Conservation (phyloP, 2,113 vertebrate genomes). For the Catagonus wagneri region DNA sequence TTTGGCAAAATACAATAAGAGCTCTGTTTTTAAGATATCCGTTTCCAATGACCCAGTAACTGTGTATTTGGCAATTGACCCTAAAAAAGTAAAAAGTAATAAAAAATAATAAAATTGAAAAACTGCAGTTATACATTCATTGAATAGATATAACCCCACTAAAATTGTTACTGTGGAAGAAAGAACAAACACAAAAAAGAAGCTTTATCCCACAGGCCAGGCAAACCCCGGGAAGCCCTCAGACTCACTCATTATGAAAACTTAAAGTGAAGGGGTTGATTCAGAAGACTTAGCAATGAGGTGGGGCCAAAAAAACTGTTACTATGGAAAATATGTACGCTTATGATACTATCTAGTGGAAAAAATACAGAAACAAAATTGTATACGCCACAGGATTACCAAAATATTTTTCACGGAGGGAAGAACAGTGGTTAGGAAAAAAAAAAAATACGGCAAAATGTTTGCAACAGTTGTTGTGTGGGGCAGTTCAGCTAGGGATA, state of each 20-base stretch:
- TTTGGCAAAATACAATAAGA: not conserved
- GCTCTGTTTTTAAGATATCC: not conserved
- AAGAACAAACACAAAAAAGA: not conserved
- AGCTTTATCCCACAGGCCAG: not conserved
- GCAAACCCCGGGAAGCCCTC: not conserved
- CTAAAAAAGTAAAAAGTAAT: not conserved
- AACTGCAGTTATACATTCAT: not conserved
- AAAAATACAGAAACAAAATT: not conserved
- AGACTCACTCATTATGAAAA: not conserved
- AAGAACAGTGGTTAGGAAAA: not conserved
- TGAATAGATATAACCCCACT: not conserved
- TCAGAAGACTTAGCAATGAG: not conserved
- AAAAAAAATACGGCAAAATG: not conserved
- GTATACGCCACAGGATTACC: not conserved
- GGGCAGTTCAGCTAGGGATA: not conserved
- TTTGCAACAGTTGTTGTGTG: not conserved
- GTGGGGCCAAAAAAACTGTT: not conserved
- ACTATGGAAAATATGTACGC: not conserved
- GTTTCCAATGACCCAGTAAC: not conserved
- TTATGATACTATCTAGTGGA: not conserved
- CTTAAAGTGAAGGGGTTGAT: not conserved
- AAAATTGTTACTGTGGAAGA: not conserved
- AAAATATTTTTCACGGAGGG: constrained; percentile 14
- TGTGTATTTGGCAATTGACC: not conserved
- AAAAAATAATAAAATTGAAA: not conserved